Percentiles rank a stretch among this genome's conserved stretches.
Evolutionary conservation across 2,888 invertebrate genomes (phyloP).

Genomic region (Plebejus argus): DNA sequence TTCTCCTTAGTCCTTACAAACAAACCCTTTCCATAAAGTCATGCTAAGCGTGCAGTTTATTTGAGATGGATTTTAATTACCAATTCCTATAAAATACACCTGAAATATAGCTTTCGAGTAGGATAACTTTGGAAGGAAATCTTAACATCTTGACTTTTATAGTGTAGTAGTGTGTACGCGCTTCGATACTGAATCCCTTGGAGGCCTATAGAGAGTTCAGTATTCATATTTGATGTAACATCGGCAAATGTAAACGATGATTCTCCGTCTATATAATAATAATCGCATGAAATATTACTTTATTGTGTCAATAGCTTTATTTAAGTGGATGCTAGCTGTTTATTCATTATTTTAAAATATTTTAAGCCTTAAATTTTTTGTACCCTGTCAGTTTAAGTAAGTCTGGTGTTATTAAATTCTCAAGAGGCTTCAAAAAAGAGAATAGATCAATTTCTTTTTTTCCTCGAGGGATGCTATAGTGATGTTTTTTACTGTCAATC

Average conservation of each 20-base stretch:
- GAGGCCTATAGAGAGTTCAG: conserved; percentile 60
- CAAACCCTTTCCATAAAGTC: too few species aligned
- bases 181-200: conserved; percentile 60
- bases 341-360: neutral
- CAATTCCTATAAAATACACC: neutral
- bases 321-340: neutral
- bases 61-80: too few species aligned
- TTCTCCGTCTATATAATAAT: conserved; percentile 12
- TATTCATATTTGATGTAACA: conserved; percentile 56
- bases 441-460: neutral
- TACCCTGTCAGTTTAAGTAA: neutral
- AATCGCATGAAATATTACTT: neutral
- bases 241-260: conserved; percentile 27
- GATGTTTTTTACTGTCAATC: neutral
- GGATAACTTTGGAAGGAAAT: neutral
- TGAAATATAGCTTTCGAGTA: neutral
- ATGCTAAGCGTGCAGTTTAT: too few species aligned
- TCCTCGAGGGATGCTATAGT: neutral
- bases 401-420: neutral
- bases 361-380: neutral
- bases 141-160: neutral
- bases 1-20: neutral
- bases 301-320: neutral
- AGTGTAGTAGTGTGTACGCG: neutral
- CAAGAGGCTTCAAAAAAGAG: neutral